These are phyloP conservation scores for Myotis daubentonii DNA, from an alignment of 2,797 vertebrate species.

Conservation along the genomic window DNA sequence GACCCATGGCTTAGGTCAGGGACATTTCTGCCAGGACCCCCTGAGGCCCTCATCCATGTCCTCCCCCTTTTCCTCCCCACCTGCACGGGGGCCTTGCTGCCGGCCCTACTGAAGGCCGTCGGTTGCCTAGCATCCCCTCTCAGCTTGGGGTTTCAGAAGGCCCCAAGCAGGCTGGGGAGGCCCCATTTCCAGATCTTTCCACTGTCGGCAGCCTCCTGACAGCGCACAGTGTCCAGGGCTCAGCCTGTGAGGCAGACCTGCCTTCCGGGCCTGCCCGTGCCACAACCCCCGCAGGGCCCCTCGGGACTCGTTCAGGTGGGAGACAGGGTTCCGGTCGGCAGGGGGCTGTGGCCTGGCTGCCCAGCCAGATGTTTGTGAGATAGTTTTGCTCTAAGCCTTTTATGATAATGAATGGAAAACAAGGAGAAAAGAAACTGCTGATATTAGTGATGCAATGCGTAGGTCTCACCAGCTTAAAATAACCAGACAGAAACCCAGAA, in stretches of 20 bases:
- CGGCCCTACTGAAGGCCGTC: background rate
- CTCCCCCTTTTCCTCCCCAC: background rate
- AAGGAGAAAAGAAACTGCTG: slow-evolving; percentile 60
- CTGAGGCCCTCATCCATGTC: fast-evolving
- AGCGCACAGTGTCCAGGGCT: background rate
- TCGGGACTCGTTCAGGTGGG: no score
- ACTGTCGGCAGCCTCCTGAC: background rate
- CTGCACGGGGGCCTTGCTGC: fast-evolving
- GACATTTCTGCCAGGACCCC: background rate
- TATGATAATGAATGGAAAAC: slow-evolving; percentile 49
- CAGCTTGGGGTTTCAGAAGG: background rate
- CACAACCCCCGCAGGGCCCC: no score
- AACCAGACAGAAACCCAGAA: slow-evolving; percentile 44
- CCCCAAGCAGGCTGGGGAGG: background rate
- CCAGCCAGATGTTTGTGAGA: background rate
- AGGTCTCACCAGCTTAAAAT: background rate
- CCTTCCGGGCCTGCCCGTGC: no score
- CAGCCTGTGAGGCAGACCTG: no score
- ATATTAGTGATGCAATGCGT: slow-evolving; percentile 38
- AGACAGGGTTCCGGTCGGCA: background rate
- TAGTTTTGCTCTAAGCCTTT: background rate
- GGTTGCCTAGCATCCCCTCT: background rate
- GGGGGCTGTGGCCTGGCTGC: background rate
- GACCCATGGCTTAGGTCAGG: background rate
- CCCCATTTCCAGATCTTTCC: background rate